Conservation (phyloP, 2,888 invertebrate species). For the Ectemnius cavifrons region DNA sequence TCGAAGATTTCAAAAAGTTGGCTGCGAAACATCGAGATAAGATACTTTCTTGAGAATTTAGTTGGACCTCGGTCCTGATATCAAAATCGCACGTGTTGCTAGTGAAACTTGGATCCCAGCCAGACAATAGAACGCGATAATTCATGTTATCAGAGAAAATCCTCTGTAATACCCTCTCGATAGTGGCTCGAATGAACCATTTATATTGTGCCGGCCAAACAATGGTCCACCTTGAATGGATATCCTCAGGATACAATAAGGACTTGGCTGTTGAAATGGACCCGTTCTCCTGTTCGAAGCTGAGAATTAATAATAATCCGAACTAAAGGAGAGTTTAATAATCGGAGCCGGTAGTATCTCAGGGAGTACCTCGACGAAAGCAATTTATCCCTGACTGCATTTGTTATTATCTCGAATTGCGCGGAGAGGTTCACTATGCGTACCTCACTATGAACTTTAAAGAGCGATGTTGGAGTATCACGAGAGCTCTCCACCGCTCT, state of each 20-base stretch:
- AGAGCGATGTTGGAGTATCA: background rate
- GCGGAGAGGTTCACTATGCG: background rate
- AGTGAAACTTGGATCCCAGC: conserved; percentile 25
- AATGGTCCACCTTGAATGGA: no score
- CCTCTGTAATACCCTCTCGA: conserved; percentile 13
- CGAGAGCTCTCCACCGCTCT: background rate
- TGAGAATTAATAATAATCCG: no score
- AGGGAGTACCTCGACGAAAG: no score
- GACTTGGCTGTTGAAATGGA: no score
- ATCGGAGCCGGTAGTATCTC: no score
- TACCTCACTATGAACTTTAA: background rate
- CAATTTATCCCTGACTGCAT: no score
- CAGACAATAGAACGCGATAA: conserved; percentile 16
- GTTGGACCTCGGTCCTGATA: conserved; percentile 1
- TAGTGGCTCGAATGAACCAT: background rate
- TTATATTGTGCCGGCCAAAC: no score
- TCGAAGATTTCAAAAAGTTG: no score
- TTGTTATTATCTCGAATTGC: no score
- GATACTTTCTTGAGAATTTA: background rate
- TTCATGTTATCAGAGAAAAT: conserved; percentile 11
- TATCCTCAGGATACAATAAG: no score
- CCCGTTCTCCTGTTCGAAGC: no score
- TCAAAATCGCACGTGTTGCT: conserved; percentile 38
- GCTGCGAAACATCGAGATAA: background rate
- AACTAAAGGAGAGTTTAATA: no score